A percentile compares a stretch with the other conserved stretches of the same genome.
These are phyloP conservation scores for Drosophila neoperkinsi DNA, from an alignment of 2,888 invertebrate species.

Conservation along the genomic window DNA sequence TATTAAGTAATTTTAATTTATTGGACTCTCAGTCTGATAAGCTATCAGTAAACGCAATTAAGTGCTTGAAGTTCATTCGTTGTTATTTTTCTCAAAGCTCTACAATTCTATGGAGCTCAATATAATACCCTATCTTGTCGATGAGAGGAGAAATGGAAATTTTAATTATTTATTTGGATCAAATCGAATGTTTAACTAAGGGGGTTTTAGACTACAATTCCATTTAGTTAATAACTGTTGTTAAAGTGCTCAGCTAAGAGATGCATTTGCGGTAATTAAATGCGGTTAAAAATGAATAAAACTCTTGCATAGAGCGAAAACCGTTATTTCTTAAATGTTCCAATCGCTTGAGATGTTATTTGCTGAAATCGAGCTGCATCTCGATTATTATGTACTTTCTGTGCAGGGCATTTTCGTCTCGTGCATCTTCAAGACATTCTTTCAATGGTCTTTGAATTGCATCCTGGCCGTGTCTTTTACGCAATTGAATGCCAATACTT, in stretches of 20 bases:
- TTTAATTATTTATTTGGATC: not conserved
- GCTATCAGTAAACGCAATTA: constrained; percentile 13
- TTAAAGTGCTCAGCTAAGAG: not conserved
- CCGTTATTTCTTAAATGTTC: not conserved
- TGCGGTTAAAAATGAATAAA: not conserved
- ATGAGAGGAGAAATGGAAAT: not conserved
- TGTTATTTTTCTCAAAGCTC: not conserved
- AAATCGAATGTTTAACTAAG: not conserved
- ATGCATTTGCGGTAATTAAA: constrained; percentile 20
- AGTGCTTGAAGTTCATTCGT: constrained; percentile 10
- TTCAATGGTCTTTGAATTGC: constrained; percentile 26
- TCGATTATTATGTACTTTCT: constrained; percentile 7
- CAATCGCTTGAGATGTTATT: constrained; percentile 1
- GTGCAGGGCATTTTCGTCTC: constrained; percentile 20
- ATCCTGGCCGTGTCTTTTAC: constrained; percentile 22
- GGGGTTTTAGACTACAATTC: not conserved
- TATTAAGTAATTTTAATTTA: constrained; percentile 20
- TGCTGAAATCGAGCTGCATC: constrained; percentile 20
- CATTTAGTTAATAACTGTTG: not conserved
- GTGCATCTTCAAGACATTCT: constrained; percentile 20
- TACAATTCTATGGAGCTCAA: not conserved
- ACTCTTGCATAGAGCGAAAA: not conserved
- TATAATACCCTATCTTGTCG: not conserved
- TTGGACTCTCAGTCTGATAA: constrained; percentile 14
- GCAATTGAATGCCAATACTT: constrained; percentile 49